A percentile compares a stretch with the other conserved stretches of the same genome.
These are phyloP conservation scores for Busseola fusca DNA, from an alignment of 2,888 invertebrate species.

Conservation along the genomic window DNA sequence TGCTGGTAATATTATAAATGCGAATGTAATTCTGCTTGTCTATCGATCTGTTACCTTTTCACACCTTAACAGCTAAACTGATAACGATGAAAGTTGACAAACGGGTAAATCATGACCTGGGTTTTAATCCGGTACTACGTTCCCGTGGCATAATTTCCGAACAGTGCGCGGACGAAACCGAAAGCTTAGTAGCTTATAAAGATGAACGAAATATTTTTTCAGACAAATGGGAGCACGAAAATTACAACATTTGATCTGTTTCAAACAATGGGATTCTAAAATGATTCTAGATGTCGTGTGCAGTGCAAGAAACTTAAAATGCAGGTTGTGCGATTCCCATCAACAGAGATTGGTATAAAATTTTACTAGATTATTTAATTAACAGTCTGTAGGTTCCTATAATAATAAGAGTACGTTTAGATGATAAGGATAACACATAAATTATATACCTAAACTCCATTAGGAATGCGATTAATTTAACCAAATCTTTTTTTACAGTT, in stretches of 20 bases:
- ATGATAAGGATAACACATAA: too few species aligned
- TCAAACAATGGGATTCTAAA: slow-evolving; percentile 77
- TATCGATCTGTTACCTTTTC: not conserved
- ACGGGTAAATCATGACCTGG: not conserved
- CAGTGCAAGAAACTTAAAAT: slow-evolving; percentile 78
- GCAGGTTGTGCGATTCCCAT: slow-evolving; percentile 70
- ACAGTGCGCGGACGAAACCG: not conserved
- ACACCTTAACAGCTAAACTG: not conserved
- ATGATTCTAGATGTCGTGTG: slow-evolving; percentile 75
- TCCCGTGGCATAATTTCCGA: not conserved
- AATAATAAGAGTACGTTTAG: too few species aligned
- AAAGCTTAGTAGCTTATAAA: not conserved
- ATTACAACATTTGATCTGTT: slow-evolving; percentile 77
- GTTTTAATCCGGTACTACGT: not conserved
- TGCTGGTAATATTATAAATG: not conserved
- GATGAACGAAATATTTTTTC: slow-evolving; percentile 22
- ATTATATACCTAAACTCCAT: too few species aligned
- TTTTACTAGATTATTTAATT: not conserved
- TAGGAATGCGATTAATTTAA: too few species aligned
- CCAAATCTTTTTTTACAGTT: too few species aligned
- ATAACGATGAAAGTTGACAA: too few species aligned
- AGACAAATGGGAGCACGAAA: slow-evolving; percentile 36
- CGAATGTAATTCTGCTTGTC: not conserved
- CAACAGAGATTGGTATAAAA: slow-evolving; percentile 67
- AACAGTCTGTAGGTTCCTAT: not conserved